Conservation (phyloP, 2,797 vertebrate species). For the Vultur gryphus region DNA sequence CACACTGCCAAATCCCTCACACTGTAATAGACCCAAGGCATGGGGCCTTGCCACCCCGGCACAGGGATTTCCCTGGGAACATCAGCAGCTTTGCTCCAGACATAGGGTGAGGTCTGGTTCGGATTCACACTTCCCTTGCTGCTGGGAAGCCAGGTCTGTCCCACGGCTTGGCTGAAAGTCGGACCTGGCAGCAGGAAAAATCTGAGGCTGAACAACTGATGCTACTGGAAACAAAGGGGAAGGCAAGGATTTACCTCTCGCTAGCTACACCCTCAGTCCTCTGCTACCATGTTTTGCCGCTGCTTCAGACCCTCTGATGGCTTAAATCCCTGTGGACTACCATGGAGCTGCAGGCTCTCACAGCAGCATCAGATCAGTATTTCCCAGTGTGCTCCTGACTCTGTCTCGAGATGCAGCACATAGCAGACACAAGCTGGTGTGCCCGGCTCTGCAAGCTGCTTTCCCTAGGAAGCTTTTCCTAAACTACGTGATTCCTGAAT, state of each 20-base stretch:
- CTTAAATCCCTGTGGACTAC: not conserved
- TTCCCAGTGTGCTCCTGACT: not conserved
- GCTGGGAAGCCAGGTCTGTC: not conserved
- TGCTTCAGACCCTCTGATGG: not conserved
- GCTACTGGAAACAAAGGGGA: not conserved
- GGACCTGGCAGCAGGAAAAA: not conserved
- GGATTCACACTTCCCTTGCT: not conserved
- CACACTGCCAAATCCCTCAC: not conserved
- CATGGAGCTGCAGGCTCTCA: not conserved
- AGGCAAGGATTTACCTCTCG: not conserved
- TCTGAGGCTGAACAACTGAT: not conserved
- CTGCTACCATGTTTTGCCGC: not conserved
- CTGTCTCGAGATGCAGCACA: not conserved
- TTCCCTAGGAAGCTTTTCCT: not conserved
- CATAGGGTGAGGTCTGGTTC: not conserved
- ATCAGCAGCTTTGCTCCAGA: not conserved
- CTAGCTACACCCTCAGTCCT: not conserved
- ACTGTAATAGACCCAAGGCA: rapidly evolving
- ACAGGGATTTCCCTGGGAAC: not conserved
- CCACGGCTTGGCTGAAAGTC: rapidly evolving
- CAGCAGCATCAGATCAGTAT: not conserved
- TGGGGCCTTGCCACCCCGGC: rapidly evolving
- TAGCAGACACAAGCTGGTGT: not conserved
- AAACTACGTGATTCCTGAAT: not conserved
- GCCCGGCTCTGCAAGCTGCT: not conserved